A percentile compares a stretch with the other conserved stretches of the same genome.
Evolutionary conservation across 2,113 vertebrate species (phyloP).

Genomic region (Stigmatopora nigra): DNA sequence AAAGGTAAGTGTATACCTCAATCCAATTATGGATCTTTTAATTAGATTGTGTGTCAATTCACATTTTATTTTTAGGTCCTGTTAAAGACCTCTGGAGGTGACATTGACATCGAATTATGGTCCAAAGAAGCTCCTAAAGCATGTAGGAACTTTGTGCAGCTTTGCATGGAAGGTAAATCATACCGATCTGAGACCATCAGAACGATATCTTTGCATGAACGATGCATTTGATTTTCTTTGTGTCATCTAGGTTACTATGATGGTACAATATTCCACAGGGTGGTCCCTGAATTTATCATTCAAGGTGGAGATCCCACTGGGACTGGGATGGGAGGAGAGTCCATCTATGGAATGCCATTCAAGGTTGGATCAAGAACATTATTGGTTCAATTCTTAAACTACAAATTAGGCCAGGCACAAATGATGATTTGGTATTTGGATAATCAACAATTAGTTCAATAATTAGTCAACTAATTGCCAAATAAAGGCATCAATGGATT

Average conservation of each 20-base stretch:
- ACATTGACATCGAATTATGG: constrained; percentile 96
- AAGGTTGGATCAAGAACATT: constrained; percentile 65
- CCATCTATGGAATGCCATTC: constrained; percentile 84
- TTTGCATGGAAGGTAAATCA: constrained; percentile 91
- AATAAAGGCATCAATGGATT: no score
- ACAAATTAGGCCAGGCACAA: no score
- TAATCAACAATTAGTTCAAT: no score
- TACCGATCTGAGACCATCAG: background rate
- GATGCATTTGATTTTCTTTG: background rate
- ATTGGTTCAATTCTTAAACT: no score
- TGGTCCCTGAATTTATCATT: constrained; percentile 91
- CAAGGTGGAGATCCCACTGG: constrained; percentile 94
- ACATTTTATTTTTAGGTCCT: constrained; percentile 74
- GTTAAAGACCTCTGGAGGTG: constrained; percentile 90
- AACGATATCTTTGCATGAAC: background rate
- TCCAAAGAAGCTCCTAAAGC: constrained; percentile 96
- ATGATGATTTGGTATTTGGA: no score
- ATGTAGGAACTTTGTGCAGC: constrained; percentile 91
- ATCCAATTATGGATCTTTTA: no score
- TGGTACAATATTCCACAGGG: constrained; percentile 89
- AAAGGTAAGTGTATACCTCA: constrained; percentile 74
- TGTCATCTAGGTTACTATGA: constrained; percentile 83
- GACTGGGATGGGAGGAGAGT: constrained; percentile 88
- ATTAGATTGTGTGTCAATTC: background rate
- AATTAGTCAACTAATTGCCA: no score